phyloP scores from a whole-genome alignment of 2,888 invertebrate species.

The Drosophila macrospina region DNA sequence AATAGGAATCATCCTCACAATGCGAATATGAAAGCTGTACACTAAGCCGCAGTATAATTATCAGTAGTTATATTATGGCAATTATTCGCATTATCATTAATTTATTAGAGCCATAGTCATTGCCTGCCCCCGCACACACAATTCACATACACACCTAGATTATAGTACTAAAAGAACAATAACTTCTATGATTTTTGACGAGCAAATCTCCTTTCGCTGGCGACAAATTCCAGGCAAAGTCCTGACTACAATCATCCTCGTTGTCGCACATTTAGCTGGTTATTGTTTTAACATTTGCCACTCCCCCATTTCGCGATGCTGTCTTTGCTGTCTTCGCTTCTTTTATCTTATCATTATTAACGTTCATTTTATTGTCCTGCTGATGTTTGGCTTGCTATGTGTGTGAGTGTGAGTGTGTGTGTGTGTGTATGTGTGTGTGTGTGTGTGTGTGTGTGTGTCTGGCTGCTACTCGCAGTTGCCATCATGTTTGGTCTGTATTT shows the following conservation, averaged over 20 bases:
- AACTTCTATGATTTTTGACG: conserved; percentile 54
- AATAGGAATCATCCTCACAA: conserved; percentile 14
- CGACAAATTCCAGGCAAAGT: conserved; percentile 56
- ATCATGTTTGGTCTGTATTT: conserved; percentile 74
- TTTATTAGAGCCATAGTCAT: conserved; percentile 65
- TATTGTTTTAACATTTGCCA: conserved; percentile 78
- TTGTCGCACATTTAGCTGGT: conserved; percentile 75
- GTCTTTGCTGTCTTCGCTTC: conserved; percentile 48
- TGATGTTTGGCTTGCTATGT: conserved; percentile 27
- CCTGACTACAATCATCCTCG: conserved; percentile 52
- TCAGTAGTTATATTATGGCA: conserved; percentile 30
- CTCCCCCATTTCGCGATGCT: conserved; percentile 45
- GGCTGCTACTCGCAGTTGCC: conserved; percentile 58
- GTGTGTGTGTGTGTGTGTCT: conserved; percentile 21
- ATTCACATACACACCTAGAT: conserved; percentile 38
- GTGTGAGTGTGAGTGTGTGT: background rate
- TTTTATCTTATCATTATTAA: conserved; percentile 81
- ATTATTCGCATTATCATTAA: conserved; percentile 70
- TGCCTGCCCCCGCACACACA: conserved; percentile 48
- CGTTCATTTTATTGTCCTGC: conserved; percentile 79
- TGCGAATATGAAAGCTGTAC: conserved; percentile 14
- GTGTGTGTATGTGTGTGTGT: background rate
- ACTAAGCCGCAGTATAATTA: conserved; percentile 28
- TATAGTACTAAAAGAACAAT: conserved; percentile 16
- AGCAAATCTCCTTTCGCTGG: conserved; percentile 33